These are phyloP conservation scores for Pholis gunnellus DNA, from an alignment of 2,113 vertebrate genomes.

Conservation along the genomic window DNA sequence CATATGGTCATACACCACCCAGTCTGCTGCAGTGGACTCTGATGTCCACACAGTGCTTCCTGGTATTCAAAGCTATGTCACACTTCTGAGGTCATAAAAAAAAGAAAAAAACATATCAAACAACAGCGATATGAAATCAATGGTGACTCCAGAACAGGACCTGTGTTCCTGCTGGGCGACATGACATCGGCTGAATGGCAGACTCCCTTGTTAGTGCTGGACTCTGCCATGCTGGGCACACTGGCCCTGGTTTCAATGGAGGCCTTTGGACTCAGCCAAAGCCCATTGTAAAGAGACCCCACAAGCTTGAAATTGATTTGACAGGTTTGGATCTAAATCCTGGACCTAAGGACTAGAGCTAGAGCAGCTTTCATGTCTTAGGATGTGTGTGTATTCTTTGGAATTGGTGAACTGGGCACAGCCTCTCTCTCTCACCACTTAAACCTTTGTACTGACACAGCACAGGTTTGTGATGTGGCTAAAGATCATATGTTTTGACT, in stretches of 20 bases:
- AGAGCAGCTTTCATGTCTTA: slow-evolving; percentile 1
- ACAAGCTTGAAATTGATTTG: slow-evolving; percentile 40
- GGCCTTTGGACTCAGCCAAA: slow-evolving; percentile 33
- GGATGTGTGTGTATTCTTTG: background rate
- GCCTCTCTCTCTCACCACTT: background rate
- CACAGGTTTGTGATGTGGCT: background rate
- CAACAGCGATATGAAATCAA: background rate
- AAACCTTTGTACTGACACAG: background rate
- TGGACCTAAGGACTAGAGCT: slow-evolving; percentile 17
- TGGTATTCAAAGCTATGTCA: background rate
- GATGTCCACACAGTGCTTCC: background rate
- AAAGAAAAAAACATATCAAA: background rate
- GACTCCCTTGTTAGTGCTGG: no score
- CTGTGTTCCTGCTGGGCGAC: background rate
- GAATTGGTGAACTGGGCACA: background rate
- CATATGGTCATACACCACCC: slow-evolving; percentile 35
- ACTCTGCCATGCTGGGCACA: background rate
- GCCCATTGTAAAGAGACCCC: slow-evolving; percentile 14
- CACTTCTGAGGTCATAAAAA: background rate
- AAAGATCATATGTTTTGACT: background rate
- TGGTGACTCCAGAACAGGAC: background rate
- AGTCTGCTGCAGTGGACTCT: slow-evolving; percentile 4
- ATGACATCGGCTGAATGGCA: background rate
- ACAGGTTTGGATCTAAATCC: slow-evolving; percentile 24
- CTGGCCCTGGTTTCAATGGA: slow-evolving; percentile 32